Evolutionary conservation across 2,113 vertebrate genomes (phyloP).

Genomic region (Natator depressus): DNA sequence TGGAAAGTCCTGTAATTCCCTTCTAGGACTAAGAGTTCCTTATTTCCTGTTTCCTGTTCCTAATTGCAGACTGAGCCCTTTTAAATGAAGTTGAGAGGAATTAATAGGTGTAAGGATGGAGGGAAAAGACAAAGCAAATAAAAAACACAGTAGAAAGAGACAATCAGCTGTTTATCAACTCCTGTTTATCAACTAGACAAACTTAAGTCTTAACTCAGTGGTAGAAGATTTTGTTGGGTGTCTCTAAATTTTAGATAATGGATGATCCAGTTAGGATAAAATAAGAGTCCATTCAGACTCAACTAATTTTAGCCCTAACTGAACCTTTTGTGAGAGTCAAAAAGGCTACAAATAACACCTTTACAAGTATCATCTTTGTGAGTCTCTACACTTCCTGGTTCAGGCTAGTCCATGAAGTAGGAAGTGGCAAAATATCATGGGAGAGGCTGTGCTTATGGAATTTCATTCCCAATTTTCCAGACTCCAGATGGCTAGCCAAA

Average conservation of each 20-base stretch:
- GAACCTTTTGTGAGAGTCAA: background rate
- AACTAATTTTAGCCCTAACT: too few species aligned
- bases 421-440: background rate
- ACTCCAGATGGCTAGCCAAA: too few species aligned
- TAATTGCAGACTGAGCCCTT: background rate
- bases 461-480: background rate
- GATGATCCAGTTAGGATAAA: background rate
- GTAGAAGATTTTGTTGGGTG: background rate
- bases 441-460: too few species aligned
- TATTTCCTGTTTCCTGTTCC: background rate
- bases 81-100: background rate
- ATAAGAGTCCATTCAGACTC: background rate
- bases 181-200: background rate
- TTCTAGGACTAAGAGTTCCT: background rate
- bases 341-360: too few species aligned
- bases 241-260: background rate
- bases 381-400: background rate
- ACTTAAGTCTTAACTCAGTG: background rate
- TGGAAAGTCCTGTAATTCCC: background rate
- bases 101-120: accelerated
- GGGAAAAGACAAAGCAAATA: background rate
- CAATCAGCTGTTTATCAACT: background rate
- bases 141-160: background rate
- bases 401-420: background rate
- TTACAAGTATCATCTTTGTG: background rate